phyloP scores from a whole-genome alignment of 1,140 invertebrate genomes.

The Pristionchus pacificus region DNA sequence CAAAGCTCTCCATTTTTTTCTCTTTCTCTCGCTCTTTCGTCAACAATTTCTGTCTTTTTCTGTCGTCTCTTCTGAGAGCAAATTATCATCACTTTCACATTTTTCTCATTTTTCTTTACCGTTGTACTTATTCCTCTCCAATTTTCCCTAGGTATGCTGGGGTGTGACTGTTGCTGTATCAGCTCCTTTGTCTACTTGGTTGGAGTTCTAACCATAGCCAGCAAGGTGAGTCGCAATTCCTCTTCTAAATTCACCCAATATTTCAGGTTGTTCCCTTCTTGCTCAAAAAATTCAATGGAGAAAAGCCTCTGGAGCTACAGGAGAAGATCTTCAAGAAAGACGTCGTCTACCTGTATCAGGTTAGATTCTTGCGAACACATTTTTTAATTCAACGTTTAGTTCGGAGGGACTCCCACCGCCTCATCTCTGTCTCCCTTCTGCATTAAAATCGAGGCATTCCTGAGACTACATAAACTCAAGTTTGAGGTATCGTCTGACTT shows the following conservation, averaged over 20 bases:
- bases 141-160: background rate
- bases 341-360: background rate
- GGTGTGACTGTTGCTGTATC: background rate
- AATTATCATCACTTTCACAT: no score
- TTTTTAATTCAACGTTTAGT: no score
- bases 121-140: background rate
- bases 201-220: background rate
- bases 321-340: background rate
- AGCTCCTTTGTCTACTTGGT: background rate
- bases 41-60: background rate
- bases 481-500: no score
- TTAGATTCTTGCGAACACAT: no score
- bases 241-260: background rate
- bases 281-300: background rate
- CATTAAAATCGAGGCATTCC: no score
- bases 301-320: background rate
- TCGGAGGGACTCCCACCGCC: no score
- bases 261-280: background rate
- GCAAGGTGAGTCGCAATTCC: background rate
- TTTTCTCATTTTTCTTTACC: no score
- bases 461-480: no score
- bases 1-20: no score
- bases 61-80: no score
- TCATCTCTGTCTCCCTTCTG: no score
- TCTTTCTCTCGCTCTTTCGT: background rate